Evolutionary conservation across 2,888 invertebrate species (phyloP).

Genomic region (Tipula lateralis): DNA sequence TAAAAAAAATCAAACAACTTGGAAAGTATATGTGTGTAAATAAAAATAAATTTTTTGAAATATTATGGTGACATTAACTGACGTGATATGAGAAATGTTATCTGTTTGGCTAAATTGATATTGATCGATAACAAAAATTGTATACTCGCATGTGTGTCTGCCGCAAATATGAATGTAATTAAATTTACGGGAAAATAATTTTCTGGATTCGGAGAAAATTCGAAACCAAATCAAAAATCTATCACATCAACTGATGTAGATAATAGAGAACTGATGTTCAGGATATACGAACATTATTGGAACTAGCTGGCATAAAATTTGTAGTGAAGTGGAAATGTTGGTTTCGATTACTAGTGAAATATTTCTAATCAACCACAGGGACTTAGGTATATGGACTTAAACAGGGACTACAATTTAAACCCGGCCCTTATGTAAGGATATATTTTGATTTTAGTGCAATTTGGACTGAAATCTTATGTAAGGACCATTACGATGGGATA

Average conservation of each 20-base stretch:
- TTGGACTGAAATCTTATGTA: too few species aligned
- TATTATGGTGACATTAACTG: slow-evolving; percentile 8
- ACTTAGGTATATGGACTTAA: too few species aligned
- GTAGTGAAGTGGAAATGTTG: too few species aligned
- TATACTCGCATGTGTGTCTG: not conserved
- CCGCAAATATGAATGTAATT: not conserved
- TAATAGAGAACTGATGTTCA: too few species aligned
- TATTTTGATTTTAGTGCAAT: too few species aligned
- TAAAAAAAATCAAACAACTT: not conserved
- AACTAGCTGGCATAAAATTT: too few species aligned
- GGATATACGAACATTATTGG: too few species aligned
- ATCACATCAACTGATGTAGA: not conserved
- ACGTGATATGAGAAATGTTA: not conserved
- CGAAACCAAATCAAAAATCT: not conserved
- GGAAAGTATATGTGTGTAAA: not conserved
- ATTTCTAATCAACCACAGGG: too few species aligned
- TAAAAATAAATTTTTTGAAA: not conserved
- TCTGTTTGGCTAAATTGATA: not conserved
- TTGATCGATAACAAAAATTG: not conserved
- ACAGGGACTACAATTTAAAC: too few species aligned
- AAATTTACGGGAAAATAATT: not conserved
- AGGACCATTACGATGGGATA: too few species aligned
- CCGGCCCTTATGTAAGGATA: too few species aligned
- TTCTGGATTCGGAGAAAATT: not conserved
- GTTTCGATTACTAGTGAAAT: too few species aligned